Evolutionary conservation across 2,888 invertebrate species (phyloP).

Genomic region (Metallyticus violacea): DNA sequence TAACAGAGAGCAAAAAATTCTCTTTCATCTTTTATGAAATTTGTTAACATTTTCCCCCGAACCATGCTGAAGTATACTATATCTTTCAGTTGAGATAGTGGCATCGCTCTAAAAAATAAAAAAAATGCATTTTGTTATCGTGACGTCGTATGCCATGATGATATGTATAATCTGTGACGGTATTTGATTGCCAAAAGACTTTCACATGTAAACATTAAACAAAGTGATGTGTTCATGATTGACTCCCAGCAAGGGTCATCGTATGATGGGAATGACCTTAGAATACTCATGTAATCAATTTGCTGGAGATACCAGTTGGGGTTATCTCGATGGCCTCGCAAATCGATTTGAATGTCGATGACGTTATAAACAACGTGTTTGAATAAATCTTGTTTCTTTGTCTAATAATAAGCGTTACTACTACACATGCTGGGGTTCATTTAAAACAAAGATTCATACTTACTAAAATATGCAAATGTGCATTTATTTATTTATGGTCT

Average conservation of each 20-base stretch:
- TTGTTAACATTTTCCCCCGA: no score
- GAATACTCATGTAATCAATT: neutral
- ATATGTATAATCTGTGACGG: neutral
- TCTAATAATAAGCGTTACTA: neutral
- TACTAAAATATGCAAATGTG: no score
- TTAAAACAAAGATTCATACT: no score
- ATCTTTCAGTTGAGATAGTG: neutral
- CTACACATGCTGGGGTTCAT: no score
- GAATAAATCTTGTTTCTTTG: neutral
- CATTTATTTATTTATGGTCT: no score
- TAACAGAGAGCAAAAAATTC: no score
- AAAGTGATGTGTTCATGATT: neutral
- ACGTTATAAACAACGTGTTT: neutral
- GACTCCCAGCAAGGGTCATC: neutral
- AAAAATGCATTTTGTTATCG: neutral
- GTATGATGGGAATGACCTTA: neutral
- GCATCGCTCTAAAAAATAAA: neutral
- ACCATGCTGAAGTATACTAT: neutral
- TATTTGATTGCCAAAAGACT: neutral
- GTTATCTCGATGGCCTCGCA: neutral
- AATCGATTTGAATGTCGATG: neutral
- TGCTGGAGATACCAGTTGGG: neutral
- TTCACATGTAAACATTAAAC: neutral
- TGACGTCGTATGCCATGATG: neutral
- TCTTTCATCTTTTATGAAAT: no score